Evolutionary conservation across 1,140 invertebrate species (phyloP), one percentile per base, ranked within the genome.

Genomic region (Eulimnadia texana): DNA sequence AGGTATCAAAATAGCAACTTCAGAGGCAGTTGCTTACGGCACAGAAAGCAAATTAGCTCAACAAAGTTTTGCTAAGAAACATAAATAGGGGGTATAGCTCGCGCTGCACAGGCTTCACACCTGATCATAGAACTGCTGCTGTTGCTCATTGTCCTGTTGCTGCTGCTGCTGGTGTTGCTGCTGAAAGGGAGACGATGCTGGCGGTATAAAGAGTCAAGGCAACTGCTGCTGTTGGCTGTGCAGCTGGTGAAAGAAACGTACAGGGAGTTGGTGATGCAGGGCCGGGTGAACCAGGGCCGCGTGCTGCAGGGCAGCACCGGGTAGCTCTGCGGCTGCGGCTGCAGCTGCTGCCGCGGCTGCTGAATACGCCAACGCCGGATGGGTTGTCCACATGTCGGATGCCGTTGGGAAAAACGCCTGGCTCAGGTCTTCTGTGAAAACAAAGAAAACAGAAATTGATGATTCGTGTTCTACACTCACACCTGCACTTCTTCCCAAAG

Each of bases 191-290:
- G 55, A 57, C 19, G 25, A 57, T 28, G 55, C 16, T 10, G 10
- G 3, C 16, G 3, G 55, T 16, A 33, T 16, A n/a, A 52, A 52
- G 55, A 57, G 55, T 57, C 55, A 57, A 57, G 55, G 55, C 55
- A 57, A 33, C 55, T 57, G 55, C 28, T 57, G 55, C 20, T 61
- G 60, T 51, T 54, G 50, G 33, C 53, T 52, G 42, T 65, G 64
- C 42, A 65, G 66, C 54, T 63, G 67, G 58, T 62, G 88, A 84
- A 90, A 92, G 79, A 87, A 90, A 81, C 88, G 86, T 79, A 91
- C 88, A 73, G 90, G 90, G 79, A 94, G 88, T 83, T 96, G 92
- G 74, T 91, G 90, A 79, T 95, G 90, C 74, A 94, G 85, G 73
- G 91, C 91, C 71, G 91, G 92, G 78, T 95, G 92, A 67, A 95